Evolutionary conservation across 2,113 vertebrate genomes (phyloP).

Genomic region (Chaetops frenatus): DNA sequence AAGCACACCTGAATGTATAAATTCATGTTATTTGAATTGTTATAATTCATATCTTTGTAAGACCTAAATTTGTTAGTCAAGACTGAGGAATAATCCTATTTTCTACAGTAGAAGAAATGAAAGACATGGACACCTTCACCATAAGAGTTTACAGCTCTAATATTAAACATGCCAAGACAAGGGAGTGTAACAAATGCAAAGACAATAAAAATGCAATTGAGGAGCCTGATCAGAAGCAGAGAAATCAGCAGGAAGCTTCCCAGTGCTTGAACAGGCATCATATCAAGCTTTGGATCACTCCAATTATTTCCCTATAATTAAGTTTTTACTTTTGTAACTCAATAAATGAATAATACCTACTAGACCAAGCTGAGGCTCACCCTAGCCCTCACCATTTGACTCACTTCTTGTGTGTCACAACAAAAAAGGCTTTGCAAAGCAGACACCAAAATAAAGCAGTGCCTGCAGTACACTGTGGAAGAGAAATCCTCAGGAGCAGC

Average conservation of each 20-base stretch:
- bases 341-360: neutral
- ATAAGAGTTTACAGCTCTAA: neutral
- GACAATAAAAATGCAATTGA: neutral
- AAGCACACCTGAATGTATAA: neutral
- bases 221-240: neutral
- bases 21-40: neutral
- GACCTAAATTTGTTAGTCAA: neutral
- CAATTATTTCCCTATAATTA: neutral
- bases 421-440: neutral
- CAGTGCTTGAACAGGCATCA: neutral
- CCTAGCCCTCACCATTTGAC: fast-evolving
- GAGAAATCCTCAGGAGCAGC: neutral
- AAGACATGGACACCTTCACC: neutral
- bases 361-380: neutral
- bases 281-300: neutral
- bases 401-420: neutral
- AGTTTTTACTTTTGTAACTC: neutral
- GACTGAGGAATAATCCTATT: neutral
- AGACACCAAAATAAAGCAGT: neutral
- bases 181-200: neutral
- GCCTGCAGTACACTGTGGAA: neutral
- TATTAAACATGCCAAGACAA: neutral
- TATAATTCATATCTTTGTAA: neutral
- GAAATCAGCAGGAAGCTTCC: neutral
- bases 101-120: neutral